Conservation (phyloP, 2,113 vertebrate genomes). For the Oreotrochilus melanogaster region DNA sequence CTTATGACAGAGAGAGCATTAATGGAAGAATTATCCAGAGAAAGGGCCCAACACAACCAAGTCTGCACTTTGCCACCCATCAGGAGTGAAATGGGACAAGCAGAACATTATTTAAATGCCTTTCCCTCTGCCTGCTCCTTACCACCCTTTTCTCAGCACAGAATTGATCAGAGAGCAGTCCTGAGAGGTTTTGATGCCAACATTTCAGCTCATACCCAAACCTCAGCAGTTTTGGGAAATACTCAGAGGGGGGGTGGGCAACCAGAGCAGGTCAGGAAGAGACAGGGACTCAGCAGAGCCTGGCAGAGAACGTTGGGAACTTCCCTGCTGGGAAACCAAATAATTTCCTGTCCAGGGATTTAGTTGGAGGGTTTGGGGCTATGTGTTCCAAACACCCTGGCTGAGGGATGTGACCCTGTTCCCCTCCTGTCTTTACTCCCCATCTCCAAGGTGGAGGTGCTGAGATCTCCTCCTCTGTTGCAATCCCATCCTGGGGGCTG, state of each 20-base stretch:
- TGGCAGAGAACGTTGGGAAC: accelerated
- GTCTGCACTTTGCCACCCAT: background rate
- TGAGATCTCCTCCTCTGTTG: background rate
- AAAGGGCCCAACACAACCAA: background rate
- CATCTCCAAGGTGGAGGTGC: background rate
- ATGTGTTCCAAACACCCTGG: background rate
- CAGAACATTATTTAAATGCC: background rate
- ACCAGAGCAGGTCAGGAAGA: background rate
- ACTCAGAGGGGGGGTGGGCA: background rate
- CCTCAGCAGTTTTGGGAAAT: background rate
- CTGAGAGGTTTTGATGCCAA: background rate
- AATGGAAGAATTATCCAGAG: background rate
- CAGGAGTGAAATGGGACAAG: background rate
- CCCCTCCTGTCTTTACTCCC: background rate
- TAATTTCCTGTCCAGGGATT: background rate
- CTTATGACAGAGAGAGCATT: background rate
- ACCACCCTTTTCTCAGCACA: background rate
- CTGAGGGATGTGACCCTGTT: background rate
- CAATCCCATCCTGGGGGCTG: background rate
- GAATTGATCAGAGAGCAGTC: background rate
- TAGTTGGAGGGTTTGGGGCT: background rate
- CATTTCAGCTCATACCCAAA: background rate
- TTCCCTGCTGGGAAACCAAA: accelerated
- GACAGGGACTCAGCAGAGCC: background rate
- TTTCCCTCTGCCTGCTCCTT: background rate